Percentiles rank a stretch among this genome's conserved stretches.
Conservation (phyloP, 2,888 invertebrate species). For the Camptogramma bilineatum region DNA sequence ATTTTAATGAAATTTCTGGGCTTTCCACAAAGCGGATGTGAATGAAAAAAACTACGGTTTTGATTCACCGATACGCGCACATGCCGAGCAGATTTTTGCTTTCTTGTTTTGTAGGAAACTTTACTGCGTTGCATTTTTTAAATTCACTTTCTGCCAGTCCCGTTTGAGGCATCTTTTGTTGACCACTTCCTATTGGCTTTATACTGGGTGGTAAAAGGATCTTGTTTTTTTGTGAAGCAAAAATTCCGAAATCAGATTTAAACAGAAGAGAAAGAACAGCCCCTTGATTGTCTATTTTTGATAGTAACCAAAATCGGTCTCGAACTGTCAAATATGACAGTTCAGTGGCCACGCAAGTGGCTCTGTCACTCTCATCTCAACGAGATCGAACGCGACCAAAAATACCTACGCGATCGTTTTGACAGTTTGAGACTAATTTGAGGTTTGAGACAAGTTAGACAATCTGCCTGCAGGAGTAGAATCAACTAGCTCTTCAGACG, state of each 20-base stretch:
- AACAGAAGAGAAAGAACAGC: too few species aligned
- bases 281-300: too few species aligned
- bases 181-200: slow-evolving; percentile 18
- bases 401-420: too few species aligned
- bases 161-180: slow-evolving; percentile 34
- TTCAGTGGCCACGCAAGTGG: too few species aligned
- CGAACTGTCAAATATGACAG: too few species aligned
- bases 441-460: too few species aligned
- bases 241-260: background rate
- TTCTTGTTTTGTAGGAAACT: slow-evolving; percentile 48
- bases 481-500: too few species aligned
- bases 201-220: background rate
- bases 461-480: too few species aligned
- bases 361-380: too few species aligned
- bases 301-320: too few species aligned
- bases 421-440: too few species aligned
- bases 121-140: slow-evolving; percentile 44
- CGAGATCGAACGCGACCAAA: too few species aligned
- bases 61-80: slow-evolving; percentile 59
- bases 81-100: slow-evolving; percentile 42
- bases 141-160: slow-evolving; percentile 31
- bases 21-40: slow-evolving; percentile 72
- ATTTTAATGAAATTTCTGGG: slow-evolving; percentile 78
- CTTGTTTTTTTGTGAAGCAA: slow-evolving; percentile 1
- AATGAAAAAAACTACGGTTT: slow-evolving; percentile 65